These are phyloP conservation scores for Calypte anna DNA, from an alignment of 2,113 vertebrate species.

Conservation along the genomic window DNA sequence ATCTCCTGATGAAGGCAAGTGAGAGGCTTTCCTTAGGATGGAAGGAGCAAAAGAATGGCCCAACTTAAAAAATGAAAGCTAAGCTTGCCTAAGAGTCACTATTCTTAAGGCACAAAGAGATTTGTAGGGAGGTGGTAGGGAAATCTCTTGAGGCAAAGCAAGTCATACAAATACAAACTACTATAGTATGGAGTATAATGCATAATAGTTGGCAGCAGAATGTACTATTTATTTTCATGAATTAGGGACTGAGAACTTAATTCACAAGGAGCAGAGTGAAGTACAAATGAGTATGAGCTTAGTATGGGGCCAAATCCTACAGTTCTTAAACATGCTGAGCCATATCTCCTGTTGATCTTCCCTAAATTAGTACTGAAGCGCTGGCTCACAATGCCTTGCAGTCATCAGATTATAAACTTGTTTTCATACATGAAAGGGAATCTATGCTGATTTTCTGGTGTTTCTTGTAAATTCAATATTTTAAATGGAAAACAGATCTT, in stretches of 20 bases:
- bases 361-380: background rate
- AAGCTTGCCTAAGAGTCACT: conserved; percentile 18
- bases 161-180: background rate
- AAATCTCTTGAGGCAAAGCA: background rate
- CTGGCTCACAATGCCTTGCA: background rate
- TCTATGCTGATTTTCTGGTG: background rate
- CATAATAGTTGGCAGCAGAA: conserved; percentile 50
- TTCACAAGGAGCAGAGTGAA: conserved; percentile 15
- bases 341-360: background rate
- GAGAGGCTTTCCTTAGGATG: background rate
- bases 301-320: background rate
- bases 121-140: background rate
- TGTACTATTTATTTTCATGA: conserved; percentile 40
- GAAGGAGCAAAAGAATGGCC: conserved; percentile 7
- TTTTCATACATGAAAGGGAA: background rate
- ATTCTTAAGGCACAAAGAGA: conserved; percentile 32
- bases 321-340: background rate
- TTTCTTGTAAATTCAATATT: background rate
- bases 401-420: background rate
- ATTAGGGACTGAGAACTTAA: conserved; percentile 22
- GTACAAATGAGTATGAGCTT: background rate
- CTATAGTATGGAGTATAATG: conserved; percentile 24
- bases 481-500: background rate
- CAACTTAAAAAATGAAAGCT: background rate
- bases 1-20: conserved; percentile 18